Conservation (phyloP, 1,140 invertebrate species). For the Leptestheria dahalacensis region DNA sequence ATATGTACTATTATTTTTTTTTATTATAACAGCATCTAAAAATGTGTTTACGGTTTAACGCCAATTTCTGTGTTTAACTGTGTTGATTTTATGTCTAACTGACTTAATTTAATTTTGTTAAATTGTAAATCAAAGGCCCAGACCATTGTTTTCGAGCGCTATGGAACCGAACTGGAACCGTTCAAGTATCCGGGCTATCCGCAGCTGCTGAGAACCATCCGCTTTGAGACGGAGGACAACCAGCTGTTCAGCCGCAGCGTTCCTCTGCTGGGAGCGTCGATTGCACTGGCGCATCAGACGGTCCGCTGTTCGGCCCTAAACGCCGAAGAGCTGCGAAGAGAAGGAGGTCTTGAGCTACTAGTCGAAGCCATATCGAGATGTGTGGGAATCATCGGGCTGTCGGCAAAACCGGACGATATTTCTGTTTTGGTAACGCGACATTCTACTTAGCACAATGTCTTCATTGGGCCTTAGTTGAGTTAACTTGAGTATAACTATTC, state of each 20-base stretch:
- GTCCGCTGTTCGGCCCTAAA: conserved; percentile 93
- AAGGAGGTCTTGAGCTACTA: conserved; percentile 77
- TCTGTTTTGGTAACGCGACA: conserved; percentile 42
- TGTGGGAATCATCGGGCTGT: conserved; percentile 67
- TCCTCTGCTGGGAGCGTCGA: conserved; percentile 72
- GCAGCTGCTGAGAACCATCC: conserved; percentile 90
- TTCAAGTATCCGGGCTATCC: conserved; percentile 99
- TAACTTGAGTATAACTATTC: too few relatives aligned
- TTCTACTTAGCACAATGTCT: too few relatives aligned
- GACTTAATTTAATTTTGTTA: too few relatives aligned
- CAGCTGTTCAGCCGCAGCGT: conserved; percentile 78
- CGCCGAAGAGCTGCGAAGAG: conserved; percentile 88
- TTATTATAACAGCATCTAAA: too few relatives aligned
- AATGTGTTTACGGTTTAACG: too few relatives aligned
- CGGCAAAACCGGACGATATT: conserved; percentile 59
- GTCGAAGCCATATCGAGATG: conserved; percentile 80
- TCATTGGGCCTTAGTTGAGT: too few relatives aligned
- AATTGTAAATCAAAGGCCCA: too few relatives aligned
- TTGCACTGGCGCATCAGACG: conserved; percentile 90
- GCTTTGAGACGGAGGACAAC: conserved; percentile 83
- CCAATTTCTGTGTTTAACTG: too few relatives aligned
- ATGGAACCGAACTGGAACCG: conserved; percentile 73
- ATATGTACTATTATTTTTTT: too few relatives aligned
- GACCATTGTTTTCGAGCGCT: conserved; percentile 87
- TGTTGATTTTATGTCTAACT: too few relatives aligned